Evolutionary conservation across 2,113 vertebrate species (phyloP), one percentile per base, ranked within the genome.

Genomic region (Ophthalmolycus amberensis): DNA sequence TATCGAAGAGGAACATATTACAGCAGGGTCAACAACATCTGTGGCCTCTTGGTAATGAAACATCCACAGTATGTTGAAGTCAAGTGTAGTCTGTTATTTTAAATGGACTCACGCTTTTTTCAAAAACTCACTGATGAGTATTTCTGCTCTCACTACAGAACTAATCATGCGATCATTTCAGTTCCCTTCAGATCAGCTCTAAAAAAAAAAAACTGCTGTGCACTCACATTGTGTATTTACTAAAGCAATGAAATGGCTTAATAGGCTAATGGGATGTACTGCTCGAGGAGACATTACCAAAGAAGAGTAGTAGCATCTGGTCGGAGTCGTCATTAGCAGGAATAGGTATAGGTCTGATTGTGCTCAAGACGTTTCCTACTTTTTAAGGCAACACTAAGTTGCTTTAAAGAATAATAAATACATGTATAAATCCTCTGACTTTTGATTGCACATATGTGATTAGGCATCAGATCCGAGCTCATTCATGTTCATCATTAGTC

Each of bases 21-120:
- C 40, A 59, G 40, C 46, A 22, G 65, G 32, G 64, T 77, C 48
- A 60, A 50, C 50, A 40, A 32, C 22, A 70, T 63, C 9, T 32
- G 20, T 38, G 22, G 34, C 64, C 44, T 25, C 54, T 2, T 12
- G 64, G 44, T 62, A 29, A 71, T 73, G 44, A 59, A 34, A 40
- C 22, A 64, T 32, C 38, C 4, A 56, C 6, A 56, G 70, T 54
- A 71, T 34, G 60, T n/a, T 29, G 2, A 70, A 74, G 62, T 16
- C 42, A 32, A 62, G 16, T 12, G 68, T 32, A 4, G 34, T 14
- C 18, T 70, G 64, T 5, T 15, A 10, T 12, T 44, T 68, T 6
- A 37, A 46, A 64, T 46, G n/a, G 27, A 54, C 25, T 54, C 15
- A 9, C 56, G 22, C 59, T 38, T 64, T 29, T 37, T 40, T 66